Percentiles rank a stretch among this genome's conserved stretches.
Evolutionary conservation across 2,888 invertebrate genomes (phyloP).

Genomic region (Drosophila macrospina): DNA sequence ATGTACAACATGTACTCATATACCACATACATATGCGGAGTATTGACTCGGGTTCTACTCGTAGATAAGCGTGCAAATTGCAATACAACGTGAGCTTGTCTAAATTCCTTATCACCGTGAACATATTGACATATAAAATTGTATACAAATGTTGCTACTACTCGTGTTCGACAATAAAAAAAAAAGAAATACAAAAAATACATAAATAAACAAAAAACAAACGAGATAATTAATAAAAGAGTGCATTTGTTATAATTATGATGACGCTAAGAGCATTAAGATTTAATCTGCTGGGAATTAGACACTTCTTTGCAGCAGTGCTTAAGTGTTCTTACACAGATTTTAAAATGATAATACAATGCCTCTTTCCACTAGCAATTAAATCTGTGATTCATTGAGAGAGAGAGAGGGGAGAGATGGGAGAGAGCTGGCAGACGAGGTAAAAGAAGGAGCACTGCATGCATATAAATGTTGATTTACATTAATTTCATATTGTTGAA

Average conservation of each 20-base stretch:
- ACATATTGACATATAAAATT: conserved; percentile 19
- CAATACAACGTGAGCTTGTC: conserved; percentile 24
- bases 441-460: too few species aligned
- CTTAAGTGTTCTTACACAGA: not conserved
- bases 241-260: conserved; percentile 29
- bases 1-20: not conserved
- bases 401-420: too few species aligned
- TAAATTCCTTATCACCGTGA: conserved; percentile 35
- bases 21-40: not conserved
- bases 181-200: too few species aligned
- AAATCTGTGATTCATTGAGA: too few species aligned
- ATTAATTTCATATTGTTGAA: not conserved
- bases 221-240: conserved; percentile 19
- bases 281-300: not conserved
- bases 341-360: too few species aligned
- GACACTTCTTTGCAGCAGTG: not conserved
- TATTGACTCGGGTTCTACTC: not conserved
- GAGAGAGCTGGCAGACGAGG: not conserved
- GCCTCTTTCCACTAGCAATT: too few species aligned
- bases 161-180: conserved; percentile 31
- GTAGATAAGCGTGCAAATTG: conserved; percentile 52
- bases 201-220: not conserved
- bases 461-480: not conserved
- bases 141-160: conserved; percentile 39
- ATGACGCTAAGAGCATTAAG: not conserved